Conservation (phyloP, 1,140 invertebrate genomes). For the Latrodectus geometricus region DNA sequence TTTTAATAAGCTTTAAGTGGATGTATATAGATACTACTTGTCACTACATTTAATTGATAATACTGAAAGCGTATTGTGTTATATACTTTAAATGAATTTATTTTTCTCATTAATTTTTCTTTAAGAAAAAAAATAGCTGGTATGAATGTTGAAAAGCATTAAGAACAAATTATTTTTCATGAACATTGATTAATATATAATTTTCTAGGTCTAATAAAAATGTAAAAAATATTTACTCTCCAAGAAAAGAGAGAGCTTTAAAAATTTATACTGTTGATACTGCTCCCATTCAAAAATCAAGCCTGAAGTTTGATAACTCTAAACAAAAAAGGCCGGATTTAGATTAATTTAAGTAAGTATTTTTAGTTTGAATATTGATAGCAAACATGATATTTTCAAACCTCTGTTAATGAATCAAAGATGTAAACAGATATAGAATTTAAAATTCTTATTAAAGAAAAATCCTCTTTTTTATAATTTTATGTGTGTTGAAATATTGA, state of each 20-base stretch:
- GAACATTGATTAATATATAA: not conserved
- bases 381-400: no score
- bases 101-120: not conserved
- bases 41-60: not conserved
- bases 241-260: conserved; percentile 78
- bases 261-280: conserved; percentile 79
- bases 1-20: not conserved
- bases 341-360: conserved; percentile 18
- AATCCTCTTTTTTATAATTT: no score
- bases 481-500: no score
- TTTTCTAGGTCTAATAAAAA: conserved; percentile 66
- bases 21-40: not conserved
- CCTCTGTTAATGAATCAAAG: no score
- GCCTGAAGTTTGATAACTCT: conserved; percentile 6
- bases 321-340: conserved; percentile 42
- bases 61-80: not conserved
- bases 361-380: not conserved
- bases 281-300: conserved; percentile 28
- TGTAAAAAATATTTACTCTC: conserved; percentile 68
- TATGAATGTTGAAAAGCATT: no score
- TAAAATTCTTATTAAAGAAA: no score
- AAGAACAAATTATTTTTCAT: not conserved
- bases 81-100: not conserved
- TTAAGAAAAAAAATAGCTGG: no score
- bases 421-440: no score